These are phyloP conservation scores for Urocyon cinereoargenteus DNA, from an alignment of 2,797 vertebrate species.

Conservation along the genomic window DNA sequence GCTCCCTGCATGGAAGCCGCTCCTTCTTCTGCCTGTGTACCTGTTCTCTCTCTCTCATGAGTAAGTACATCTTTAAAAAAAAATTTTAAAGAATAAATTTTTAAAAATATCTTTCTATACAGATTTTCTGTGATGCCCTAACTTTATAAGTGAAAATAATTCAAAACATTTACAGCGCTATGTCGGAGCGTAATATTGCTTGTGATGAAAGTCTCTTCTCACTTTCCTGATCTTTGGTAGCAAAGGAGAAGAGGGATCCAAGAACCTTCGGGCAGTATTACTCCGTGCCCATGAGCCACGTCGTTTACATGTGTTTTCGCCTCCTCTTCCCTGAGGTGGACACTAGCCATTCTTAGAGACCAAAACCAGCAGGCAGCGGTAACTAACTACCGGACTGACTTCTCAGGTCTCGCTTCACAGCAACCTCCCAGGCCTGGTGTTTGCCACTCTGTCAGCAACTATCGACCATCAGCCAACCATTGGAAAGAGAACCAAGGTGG, in stretches of 20 bases:
- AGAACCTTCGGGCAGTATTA: background rate
- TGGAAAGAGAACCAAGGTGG: background rate
- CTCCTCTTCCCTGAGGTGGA: background rate
- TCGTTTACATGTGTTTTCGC: background rate
- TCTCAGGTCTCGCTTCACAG: background rate
- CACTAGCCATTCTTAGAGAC: background rate
- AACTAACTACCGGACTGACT: background rate
- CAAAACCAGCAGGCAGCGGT: background rate
- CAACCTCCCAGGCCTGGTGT: background rate
- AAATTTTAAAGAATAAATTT: no score
- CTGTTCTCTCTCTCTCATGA: no score
- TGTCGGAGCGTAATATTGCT: background rate
- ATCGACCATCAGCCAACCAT: background rate
- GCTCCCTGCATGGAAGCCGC: no score
- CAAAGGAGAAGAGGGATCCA: background rate
- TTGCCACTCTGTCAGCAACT: background rate
- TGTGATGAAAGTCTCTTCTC: background rate
- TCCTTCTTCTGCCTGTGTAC: no score
- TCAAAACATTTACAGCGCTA: background rate
- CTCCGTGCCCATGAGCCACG: background rate
- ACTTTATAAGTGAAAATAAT: constrained; percentile 35
- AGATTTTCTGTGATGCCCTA: background rate
- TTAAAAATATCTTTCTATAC: background rate
- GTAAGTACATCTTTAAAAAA: no score
- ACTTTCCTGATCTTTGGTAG: constrained; percentile 19